Base-by-base conservation (phyloP, 1,140 invertebrate genomes). In the Aphelenchoides besseyi region DNA sequence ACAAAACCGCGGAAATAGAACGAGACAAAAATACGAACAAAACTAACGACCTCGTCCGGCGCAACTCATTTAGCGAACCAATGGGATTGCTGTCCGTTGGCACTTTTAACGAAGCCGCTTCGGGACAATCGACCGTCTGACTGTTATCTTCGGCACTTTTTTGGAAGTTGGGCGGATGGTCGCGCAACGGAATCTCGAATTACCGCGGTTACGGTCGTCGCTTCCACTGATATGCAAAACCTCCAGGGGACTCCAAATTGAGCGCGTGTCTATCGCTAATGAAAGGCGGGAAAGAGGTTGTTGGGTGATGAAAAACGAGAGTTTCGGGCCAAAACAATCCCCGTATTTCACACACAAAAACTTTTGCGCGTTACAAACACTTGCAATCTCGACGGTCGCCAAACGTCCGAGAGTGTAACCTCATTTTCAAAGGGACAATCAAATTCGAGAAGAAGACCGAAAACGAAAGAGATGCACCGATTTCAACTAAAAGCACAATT, bases 21-120 rank as follows among this genome's bases (percentile, higher is more conserved):
- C n/a, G n/a, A n/a, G n/a, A n/a, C n/a, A n/a, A n/a, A n/a, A n/a
- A n/a, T n/a, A n/a, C n/a, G n/a, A n/a, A n/a, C n/a, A n/a, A n/a
- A n/a, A 48, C 41, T 48, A 48, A 48, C 41, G 41, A 48, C 41
- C 41, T 48, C 41, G 41, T 12, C 41, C 41, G 41, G 41, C 41
- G 41, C 41, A 48, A 48, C 41, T 48, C 41, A 48, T 48, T 48
- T 48, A 48, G 41, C 12, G 41, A 23, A 48, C 41, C 12, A 23
- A 48, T 48, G 12, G 41, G 41, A 48, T 12, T 12, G 41, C 41
- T 23, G 41, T 23, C 23, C 41, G 41, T 48, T 48, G 41, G 41
- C 41, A 23, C 41, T 16, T 23, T 48, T 48, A 48, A 48, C 41
- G 41, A 48, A 48, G 41, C 41, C 12, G 12, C 41, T 48, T 23